Conservation (phyloP, 1,140 invertebrate species). For the Metopolophium dirhodum region DNA sequence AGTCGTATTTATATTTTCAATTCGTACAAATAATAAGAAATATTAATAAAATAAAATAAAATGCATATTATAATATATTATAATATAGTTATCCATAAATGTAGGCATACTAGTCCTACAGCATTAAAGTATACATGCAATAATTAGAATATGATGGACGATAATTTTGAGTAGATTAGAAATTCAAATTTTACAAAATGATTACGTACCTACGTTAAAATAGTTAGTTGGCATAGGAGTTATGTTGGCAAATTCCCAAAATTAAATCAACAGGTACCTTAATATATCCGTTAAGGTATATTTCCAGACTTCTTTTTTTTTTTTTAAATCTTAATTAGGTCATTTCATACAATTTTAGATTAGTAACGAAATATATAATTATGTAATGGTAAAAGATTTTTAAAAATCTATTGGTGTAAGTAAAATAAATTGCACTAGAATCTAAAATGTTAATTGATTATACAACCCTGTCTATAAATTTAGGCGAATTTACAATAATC, state of each 20-base stretch:
- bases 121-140: not conserved
- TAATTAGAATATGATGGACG: not conserved
- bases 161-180: not conserved
- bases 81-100: not conserved
- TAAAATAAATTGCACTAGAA: not conserved
- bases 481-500: not conserved
- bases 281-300: not conserved
- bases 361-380: not conserved
- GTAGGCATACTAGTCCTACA: not conserved
- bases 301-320: not conserved
- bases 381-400: not conserved
- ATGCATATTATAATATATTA: not conserved
- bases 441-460: not conserved
- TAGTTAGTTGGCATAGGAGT: not conserved
- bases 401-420: not conserved
- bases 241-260: slow-evolving; percentile 7
- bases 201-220: not conserved
- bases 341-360: not conserved
- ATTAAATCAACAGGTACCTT: not conserved
- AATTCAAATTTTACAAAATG: not conserved
- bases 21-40: not conserved
- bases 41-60: not conserved
- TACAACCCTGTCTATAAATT: not conserved
- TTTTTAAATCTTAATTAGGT: not conserved
- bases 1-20: not conserved